Base-by-base conservation (phyloP, 2,888 invertebrate species). In the Incurvaria masculella region DNA sequence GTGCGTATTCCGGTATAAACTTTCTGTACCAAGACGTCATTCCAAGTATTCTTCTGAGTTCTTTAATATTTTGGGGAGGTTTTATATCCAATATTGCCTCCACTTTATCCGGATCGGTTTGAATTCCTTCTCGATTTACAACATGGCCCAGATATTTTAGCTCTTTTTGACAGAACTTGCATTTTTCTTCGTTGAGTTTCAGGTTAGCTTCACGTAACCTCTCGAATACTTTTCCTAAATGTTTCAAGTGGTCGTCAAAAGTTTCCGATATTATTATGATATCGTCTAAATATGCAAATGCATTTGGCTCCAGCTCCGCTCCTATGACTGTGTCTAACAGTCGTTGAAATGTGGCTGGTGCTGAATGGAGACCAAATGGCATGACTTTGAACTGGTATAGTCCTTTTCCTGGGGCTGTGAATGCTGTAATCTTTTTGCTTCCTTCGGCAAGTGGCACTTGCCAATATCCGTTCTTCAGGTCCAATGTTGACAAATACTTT, bases 341-440 rank as follows among this genome's bases (percentile, higher is more conserved):
- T 16, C 55, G 14, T 20, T 57, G 53, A 16, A 54, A 54, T 1
- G 53, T 50, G 10, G 54, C 51, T 23, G 55, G 55, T n/a, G 53
- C 27, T 48, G 52, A 50, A 16, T 49, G 47, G 23, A 53, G 26
- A 1, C 48, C 45, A 33, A 48, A n/a, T n/a, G n/a, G n/a, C n/a
- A n/a, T 47, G 1, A 47, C 47, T 5, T 42, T 52, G 44, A 62
- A 63, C 5, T 62, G 57, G 44, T 54, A 62, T 1, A 61, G 50
- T 5, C 59, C 61, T 38, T 55, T 39, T 4, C 55, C 56, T 1
- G 60, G 58, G 2, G 60, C 57, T 19, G 57, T 57, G 46, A 61
- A 61, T 4, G 60, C 60, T 19, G 61, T 61, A 3, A 58, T 51
- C 2, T 49, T 52, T 45, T 49, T 47, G 23, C 57, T 55, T 5